phyloP scores from a whole-genome alignment of 1,140 invertebrate genomes.

The Dinothrombium tinctorium region DNA sequence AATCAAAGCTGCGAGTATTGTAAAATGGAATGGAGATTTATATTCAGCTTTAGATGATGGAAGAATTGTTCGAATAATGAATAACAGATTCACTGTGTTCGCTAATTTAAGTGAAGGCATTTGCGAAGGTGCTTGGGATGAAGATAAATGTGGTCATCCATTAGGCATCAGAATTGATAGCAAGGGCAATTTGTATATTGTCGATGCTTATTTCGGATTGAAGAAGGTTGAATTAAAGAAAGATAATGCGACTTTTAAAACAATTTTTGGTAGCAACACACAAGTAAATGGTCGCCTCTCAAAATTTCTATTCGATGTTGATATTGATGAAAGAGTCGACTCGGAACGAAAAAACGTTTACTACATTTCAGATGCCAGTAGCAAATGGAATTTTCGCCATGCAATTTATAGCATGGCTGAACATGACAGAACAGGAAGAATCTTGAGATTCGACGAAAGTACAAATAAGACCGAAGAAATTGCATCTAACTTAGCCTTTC shows the following conservation, averaged over 20 bases:
- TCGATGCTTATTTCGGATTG: constrained; percentile 48
- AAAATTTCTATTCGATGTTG: constrained; percentile 7
- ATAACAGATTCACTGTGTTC: neutral
- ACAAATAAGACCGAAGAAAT: neutral
- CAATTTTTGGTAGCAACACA: neutral
- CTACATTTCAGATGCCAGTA: constrained; percentile 9
- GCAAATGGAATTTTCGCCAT: constrained; percentile 2
- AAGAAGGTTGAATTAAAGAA: neutral
- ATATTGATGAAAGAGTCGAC: constrained; percentile 3
- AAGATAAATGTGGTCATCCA: constrained; percentile 48
- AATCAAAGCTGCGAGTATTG: too few relatives aligned
- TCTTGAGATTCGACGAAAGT: constrained; percentile 6
- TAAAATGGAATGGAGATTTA: too few relatives aligned
- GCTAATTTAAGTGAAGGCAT: too few relatives aligned
- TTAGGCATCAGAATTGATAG: constrained; percentile 48
- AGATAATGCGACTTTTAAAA: neutral
- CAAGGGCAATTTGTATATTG: constrained; percentile 39
- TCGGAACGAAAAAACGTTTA: constrained; percentile 7
- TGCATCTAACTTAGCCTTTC: constrained; percentile 2
- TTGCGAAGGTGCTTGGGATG: constrained; percentile 1
- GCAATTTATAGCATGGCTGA: constrained; percentile 2
- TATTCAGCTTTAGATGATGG: neutral
- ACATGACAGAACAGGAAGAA: constrained; percentile 5
- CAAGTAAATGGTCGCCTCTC: neutral
- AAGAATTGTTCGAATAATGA: neutral